Evolutionary conservation across 2,113 vertebrate genomes (phyloP).

Genomic region (Lipotes vexillifer): DNA sequence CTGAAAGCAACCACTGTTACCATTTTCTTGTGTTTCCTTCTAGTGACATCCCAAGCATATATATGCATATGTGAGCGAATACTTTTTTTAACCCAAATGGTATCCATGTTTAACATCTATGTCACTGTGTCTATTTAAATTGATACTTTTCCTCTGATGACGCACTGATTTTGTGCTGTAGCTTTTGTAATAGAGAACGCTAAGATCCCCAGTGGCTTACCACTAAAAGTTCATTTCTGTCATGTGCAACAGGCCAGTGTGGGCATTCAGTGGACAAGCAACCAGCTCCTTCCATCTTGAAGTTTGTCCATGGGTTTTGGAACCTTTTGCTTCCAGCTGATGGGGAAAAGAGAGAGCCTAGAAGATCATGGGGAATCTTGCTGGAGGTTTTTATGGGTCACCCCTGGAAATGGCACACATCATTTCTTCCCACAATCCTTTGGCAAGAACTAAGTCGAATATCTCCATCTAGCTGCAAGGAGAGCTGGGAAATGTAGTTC

Average conservation of each 20-base stretch:
- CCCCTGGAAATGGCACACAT: not conserved
- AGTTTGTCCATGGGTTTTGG: not conserved
- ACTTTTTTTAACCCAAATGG: not conserved
- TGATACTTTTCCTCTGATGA: not conserved
- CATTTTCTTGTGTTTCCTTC: not conserved
- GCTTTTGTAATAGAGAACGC: not conserved
- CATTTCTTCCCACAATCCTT: not conserved
- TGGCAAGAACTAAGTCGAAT: not conserved
- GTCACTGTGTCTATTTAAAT: not conserved
- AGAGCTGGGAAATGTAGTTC: not conserved
- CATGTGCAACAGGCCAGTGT: accelerated
- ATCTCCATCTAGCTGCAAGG: not conserved
- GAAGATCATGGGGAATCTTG: not conserved
- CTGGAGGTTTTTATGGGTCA: not conserved
- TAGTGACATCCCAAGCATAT: not conserved
- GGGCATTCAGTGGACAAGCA: not conserved
- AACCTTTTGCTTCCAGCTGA: not conserved
- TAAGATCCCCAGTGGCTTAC: not conserved
- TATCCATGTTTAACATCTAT: not conserved
- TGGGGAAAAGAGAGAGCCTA: not conserved
- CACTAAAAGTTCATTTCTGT: not conserved
- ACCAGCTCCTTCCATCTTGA: not conserved
- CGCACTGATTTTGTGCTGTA: not conserved
- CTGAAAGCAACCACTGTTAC: not conserved
- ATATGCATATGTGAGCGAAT: not conserved